Evolutionary conservation across 2,888 invertebrate species (phyloP).

Genomic region (Pandemis heparana): DNA sequence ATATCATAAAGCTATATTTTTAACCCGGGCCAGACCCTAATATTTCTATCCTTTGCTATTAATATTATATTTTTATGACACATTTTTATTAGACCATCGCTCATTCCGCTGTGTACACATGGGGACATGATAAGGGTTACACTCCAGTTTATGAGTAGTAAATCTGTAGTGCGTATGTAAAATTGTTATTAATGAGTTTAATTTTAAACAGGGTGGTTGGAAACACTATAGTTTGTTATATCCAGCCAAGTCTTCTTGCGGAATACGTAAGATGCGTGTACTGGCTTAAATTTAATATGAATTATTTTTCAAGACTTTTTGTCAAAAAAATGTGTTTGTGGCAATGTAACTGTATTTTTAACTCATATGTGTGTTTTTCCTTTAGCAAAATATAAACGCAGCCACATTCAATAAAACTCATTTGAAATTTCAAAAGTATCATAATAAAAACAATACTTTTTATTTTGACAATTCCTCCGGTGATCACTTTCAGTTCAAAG

Average conservation of each 20-base stretch:
- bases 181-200: not conserved
- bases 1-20: conserved; percentile 56
- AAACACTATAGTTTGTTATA: not conserved
- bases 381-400: too few relatives aligned
- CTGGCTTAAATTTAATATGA: too few relatives aligned
- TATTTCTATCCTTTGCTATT: conserved; percentile 61
- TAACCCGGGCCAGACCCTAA: conserved; percentile 56
- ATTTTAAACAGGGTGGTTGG: not conserved
- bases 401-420: not conserved
- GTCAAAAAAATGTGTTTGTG: too few relatives aligned
- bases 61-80: conserved; percentile 66
- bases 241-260: too few relatives aligned
- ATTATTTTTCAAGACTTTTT: too few relatives aligned
- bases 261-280: too few relatives aligned
- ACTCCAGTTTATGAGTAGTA: conserved; percentile 49
- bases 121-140: conserved; percentile 49
- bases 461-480: conserved; percentile 20
- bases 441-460: conserved; percentile 27
- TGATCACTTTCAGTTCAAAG: conserved; percentile 19
- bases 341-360: too few relatives aligned
- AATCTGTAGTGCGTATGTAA: conserved; percentile 43
- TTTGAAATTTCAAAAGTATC: not conserved
- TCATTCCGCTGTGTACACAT: conserved; percentile 56
- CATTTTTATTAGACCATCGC: conserved; percentile 63
- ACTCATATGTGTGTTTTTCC: too few relatives aligned